Percentiles rank a stretch among this genome's conserved stretches.
Conservation (phyloP, 2,113 vertebrate genomes). For the Sphaerodactylus townsendi region DNA sequence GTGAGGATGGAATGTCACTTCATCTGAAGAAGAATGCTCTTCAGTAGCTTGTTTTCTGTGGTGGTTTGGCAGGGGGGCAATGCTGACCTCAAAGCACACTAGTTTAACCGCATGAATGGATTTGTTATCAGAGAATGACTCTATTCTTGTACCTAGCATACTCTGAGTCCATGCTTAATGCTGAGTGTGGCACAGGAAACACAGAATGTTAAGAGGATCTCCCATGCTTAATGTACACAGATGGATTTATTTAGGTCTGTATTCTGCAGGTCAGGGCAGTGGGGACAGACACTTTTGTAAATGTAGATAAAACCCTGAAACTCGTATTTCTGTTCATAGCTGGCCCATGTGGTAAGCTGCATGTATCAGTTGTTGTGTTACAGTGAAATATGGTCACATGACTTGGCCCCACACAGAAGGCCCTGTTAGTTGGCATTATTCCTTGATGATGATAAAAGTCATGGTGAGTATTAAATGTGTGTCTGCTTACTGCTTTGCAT, state of each 20-base stretch:
- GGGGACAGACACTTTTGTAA: background rate
- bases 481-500: background rate
- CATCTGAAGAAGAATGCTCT: slow-evolving; percentile 22
- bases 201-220: slow-evolving; percentile 52
- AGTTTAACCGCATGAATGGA: background rate
- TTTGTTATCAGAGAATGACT: background rate
- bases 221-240: slow-evolving; percentile 35
- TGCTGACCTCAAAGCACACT: background rate
- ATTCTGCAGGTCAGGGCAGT: background rate
- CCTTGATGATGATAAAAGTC: slow-evolving; percentile 16
- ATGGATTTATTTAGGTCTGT: slow-evolving; percentile 33
- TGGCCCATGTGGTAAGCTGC: background rate
- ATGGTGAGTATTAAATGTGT: slow-evolving; percentile 22
- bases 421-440: background rate
- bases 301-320: background rate
- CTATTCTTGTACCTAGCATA: background rate
- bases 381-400: background rate
- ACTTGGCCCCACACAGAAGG: background rate
- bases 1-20: slow-evolving; percentile 51
- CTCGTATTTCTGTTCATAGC: background rate
- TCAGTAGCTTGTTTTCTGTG: slow-evolving; percentile 8
- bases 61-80: slow-evolving; percentile 6
- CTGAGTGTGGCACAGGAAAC: accelerated
- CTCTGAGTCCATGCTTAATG: background rate
- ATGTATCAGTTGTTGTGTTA: background rate